These are phyloP conservation scores for Ifrita kowaldi DNA, from an alignment of 2,113 vertebrate genomes.

Conservation along the genomic window DNA sequence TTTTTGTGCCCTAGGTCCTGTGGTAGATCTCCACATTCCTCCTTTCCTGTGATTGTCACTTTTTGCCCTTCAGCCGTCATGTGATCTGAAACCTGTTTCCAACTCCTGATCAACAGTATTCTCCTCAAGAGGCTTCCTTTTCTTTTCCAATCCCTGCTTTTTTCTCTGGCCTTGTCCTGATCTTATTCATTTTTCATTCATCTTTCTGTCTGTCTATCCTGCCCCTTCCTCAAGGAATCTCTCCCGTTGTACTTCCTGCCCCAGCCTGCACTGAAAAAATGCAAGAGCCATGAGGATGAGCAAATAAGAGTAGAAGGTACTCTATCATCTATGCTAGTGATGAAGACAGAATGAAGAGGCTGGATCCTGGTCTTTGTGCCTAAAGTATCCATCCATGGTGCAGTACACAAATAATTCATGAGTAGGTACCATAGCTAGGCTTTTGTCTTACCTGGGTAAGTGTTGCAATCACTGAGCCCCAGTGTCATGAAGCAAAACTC, in stretches of 20 bases:
- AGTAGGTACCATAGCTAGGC: neutral
- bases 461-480: neutral
- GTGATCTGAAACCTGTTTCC: neutral
- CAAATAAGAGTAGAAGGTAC: neutral
- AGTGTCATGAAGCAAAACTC: neutral
- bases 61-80: neutral
- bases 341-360: neutral
- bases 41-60: neutral
- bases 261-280: neutral
- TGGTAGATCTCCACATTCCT: neutral
- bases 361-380: neutral
- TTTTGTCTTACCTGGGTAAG: neutral
- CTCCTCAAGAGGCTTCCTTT: neutral
- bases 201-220: neutral
- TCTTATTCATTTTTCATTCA: neutral
- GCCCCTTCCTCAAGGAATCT: neutral
- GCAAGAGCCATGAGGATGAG: neutral
- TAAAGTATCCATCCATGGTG: neutral
- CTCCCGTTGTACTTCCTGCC: neutral
- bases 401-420: neutral
- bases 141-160: neutral
- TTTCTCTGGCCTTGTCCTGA: neutral
- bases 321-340: neutral
- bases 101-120: neutral
- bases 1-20: neutral